Conservation (phyloP, 2,113 vertebrate species). For the Plecturocebus donacophilus region DNA sequence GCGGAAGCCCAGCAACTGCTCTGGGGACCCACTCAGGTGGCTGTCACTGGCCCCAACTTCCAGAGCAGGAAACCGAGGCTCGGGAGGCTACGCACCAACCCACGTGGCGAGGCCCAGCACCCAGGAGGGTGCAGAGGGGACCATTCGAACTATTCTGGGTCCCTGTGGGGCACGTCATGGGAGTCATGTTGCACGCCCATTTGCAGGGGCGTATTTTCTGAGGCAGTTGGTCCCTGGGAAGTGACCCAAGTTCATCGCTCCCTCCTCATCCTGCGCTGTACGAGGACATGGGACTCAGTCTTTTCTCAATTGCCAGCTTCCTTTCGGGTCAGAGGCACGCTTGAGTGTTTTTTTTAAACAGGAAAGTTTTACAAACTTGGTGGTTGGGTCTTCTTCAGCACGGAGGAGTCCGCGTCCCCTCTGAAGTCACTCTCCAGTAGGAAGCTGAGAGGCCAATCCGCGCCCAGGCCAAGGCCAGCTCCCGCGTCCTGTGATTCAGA, state of each 20-base stretch:
- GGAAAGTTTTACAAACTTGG: background rate
- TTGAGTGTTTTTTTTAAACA: too few species aligned
- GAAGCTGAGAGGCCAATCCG: background rate
- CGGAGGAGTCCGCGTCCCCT: rapidly evolving
- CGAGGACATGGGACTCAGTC: background rate
- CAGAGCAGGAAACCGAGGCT: background rate
- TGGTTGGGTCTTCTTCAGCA: background rate
- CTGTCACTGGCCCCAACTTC: background rate
- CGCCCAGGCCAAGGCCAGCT: background rate
- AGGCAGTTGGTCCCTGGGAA: constrained; percentile 45
- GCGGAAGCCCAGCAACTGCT: rapidly evolving
- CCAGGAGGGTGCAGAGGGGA: rapidly evolving
- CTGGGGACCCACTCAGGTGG: too few species aligned
- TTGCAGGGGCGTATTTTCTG: constrained; percentile 36
- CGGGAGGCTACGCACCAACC: rapidly evolving
- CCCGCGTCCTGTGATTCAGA: rapidly evolving
- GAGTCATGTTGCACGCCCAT: constrained; percentile 46
- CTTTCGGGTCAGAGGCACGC: background rate
- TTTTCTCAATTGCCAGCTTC: background rate
- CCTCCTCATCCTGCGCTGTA: background rate
- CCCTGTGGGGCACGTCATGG: background rate
- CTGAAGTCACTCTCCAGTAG: rapidly evolving
- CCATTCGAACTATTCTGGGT: background rate
- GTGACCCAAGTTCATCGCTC: background rate
- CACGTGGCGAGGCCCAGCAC: rapidly evolving